Conservation (phyloP, 2,797 vertebrate species). For the Capromys pilorides region DNA sequence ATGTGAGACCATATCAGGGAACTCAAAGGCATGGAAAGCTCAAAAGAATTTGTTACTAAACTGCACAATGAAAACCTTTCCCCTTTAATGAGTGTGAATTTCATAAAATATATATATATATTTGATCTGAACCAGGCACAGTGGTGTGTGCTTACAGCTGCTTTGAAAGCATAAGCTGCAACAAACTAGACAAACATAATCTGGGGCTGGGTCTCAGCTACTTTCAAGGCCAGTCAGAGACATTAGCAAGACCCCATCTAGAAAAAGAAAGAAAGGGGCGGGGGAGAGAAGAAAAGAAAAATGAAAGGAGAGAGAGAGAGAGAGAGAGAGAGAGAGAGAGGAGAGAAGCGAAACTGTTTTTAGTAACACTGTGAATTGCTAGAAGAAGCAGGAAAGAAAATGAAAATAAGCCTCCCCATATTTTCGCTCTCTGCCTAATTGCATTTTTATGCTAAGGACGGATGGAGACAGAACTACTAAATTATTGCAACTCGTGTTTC, state of each 20-base stretch:
- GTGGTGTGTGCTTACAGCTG: not conserved
- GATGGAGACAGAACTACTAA: not conserved
- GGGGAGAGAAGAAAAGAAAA: not conserved
- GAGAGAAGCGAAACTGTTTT: not conserved
- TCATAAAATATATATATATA: not conserved
- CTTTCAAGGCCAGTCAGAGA: not conserved
- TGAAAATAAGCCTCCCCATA: not conserved
- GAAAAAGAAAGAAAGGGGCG: not conserved
- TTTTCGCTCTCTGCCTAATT: not conserved
- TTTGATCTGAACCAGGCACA: not conserved
- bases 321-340: too few relatives aligned
- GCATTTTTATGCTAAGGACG: not conserved
- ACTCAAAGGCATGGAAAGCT: not conserved
- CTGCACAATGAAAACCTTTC: conserved; percentile 13
- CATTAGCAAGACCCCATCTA: not conserved
- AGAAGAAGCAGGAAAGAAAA: conserved; percentile 45
- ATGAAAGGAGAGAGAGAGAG: not conserved
- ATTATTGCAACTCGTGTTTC: not conserved
- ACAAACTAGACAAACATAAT: not conserved
- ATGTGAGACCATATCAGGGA: not conserved
- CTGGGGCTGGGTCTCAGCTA: too few relatives aligned
- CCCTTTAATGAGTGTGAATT: not conserved
- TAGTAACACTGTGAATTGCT: not conserved
- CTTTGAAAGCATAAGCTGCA: not conserved
- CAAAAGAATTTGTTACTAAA: not conserved